Base-by-base conservation (phyloP, 2,797 vertebrate genomes). In the Diceros bicornis region DNA sequence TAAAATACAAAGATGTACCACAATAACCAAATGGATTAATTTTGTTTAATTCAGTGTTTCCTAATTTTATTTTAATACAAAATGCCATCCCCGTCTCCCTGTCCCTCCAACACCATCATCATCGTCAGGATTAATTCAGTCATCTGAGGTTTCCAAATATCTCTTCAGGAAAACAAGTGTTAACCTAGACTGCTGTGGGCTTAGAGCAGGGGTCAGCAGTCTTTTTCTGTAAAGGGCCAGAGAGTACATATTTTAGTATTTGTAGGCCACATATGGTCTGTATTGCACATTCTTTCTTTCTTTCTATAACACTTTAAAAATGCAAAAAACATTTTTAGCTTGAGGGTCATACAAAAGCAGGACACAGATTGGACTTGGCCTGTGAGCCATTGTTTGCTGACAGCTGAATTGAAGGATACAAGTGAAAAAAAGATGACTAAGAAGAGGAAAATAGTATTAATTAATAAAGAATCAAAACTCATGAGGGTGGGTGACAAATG, bases 221-320 rank as follows among this genome's bases (percentile, higher is more conserved):
- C 23, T 95, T 68, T 89, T 9, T 64, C 16, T 83, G 14, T 92
- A 74, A 96, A 62, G 6, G 11, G 1, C 0, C 27, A 89, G 9
- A 29, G 8, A 82, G 7, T 94, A 68, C 91, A 59, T 86, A 55
- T 57, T 93, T 93, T 89, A 89, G 72, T 17, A 93, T 85, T 44
- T 89, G 17, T 66, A 44, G 21, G 9, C 50, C 21, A 86, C 0
- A 34, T n/a, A 17, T 34, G 12, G 4, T 27, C 16, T 37, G 1
- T 85, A 21, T 62, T 44, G 3, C 21, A 78, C 41, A 84, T 57
- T 62, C 5, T 52, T 37, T 75, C 9, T 12, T 81, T 55, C 12
- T 69, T 88, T 94, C 89, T 37, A 55, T 23, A 55, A 84, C 27
- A 79, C 34, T 92, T 84, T 29, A 29, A 75, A 77, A 92, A 89